These are phyloP conservation scores for Thamnophis sirtalis DNA, from an alignment of 2,113 vertebrate species.

Conservation along the genomic window DNA sequence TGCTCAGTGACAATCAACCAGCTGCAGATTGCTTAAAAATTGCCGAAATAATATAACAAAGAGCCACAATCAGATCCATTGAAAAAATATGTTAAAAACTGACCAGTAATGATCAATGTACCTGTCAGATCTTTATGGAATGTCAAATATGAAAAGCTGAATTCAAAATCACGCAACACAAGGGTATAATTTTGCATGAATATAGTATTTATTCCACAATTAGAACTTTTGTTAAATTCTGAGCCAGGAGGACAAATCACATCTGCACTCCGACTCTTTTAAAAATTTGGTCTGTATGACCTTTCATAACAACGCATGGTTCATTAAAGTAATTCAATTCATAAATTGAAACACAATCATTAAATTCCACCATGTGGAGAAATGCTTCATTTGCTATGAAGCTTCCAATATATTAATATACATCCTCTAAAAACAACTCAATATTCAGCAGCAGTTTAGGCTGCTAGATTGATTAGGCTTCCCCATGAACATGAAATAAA, in stretches of 20 bases:
- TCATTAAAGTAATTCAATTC: conserved; percentile 53
- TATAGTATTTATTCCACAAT: not conserved
- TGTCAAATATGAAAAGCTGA: not conserved
- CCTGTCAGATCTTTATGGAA: not conserved
- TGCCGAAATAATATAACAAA: not conserved
- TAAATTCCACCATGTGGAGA: conserved; percentile 12
- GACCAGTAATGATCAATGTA: not conserved
- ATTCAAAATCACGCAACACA: not conserved
- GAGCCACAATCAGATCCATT: not conserved
- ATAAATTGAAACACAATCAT: conserved; percentile 35
- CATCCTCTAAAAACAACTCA: conserved; percentile 56
- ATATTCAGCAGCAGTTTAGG: conserved; percentile 40
- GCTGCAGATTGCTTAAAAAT: not conserved
- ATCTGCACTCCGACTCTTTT: not conserved
- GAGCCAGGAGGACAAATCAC: not conserved
- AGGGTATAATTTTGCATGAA: not conserved
- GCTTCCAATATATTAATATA: conserved; percentile 37
- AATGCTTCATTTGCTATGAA: conserved; percentile 45
- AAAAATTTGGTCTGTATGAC: conserved; percentile 20
- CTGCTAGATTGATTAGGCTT: conserved; percentile 34
- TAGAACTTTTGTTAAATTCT: not conserved
- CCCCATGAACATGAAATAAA: conserved; percentile 48
- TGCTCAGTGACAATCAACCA: not conserved
- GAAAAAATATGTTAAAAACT: not conserved
- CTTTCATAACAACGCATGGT: conserved; percentile 30